Conservation (phyloP, 2,113 vertebrate genomes). For the Narcine bancroftii region DNA sequence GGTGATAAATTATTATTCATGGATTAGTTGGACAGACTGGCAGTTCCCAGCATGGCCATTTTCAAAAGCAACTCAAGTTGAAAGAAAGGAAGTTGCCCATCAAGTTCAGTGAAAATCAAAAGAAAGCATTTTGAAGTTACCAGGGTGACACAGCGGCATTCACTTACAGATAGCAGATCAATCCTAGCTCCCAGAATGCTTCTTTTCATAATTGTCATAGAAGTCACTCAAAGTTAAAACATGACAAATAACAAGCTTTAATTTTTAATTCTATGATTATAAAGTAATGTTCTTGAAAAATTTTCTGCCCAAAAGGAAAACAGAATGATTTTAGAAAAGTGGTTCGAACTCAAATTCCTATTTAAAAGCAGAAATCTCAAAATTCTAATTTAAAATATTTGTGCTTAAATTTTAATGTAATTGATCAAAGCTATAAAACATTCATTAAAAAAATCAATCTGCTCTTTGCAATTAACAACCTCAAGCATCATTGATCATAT, state of each 20-base stretch:
- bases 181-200: not conserved
- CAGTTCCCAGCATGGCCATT: slow-evolving; percentile 32
- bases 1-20: slow-evolving; percentile 33
- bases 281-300: not conserved
- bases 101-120: slow-evolving; percentile 33
- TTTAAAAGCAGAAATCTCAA: not conserved
- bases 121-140: slow-evolving; percentile 35
- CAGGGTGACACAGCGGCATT: slow-evolving; percentile 29
- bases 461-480: too few relatives aligned
- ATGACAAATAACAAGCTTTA: not conserved
- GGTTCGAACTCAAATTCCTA: not conserved
- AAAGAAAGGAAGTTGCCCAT: slow-evolving; percentile 36
- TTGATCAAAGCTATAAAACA: not conserved
- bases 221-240: not conserved
- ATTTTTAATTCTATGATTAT: not conserved
- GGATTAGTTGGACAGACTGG: slow-evolving; percentile 30
- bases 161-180: slow-evolving; percentile 11
- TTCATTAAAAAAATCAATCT: not conserved
- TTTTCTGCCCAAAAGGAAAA: not conserved
- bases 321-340: not conserved
- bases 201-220: not conserved
- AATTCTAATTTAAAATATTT: not conserved
- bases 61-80: slow-evolving; percentile 29
- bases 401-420: not conserved
- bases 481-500: not conserved